Evolutionary conservation across 1,140 invertebrate species (phyloP).

Genomic region (Leptinotarsa texana): DNA sequence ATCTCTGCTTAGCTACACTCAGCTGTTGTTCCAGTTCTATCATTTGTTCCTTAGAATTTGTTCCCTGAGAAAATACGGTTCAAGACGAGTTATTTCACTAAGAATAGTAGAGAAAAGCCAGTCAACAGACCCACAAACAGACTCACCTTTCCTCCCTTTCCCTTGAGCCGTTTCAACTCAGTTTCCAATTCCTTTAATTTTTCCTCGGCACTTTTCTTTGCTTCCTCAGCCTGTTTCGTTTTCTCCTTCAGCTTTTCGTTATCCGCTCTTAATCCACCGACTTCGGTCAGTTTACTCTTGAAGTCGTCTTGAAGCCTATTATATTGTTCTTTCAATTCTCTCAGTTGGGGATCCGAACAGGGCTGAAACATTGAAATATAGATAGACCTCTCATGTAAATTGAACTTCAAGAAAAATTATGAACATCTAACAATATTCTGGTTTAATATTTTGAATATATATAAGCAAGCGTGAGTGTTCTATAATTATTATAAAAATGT

Average conservation of each 20-base stretch:
- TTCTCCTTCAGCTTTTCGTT: slow-evolving; percentile 59
- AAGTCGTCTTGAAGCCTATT: slow-evolving; percentile 62
- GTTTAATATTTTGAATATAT: no score
- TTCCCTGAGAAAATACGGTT: slow-evolving; percentile 30
- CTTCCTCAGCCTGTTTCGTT: slow-evolving; percentile 58
- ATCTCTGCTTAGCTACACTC: slow-evolving; percentile 65
- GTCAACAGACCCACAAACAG: background rate
- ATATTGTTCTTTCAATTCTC: slow-evolving; percentile 61
- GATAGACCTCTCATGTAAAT: no score
- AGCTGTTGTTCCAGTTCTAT: slow-evolving; percentile 69
- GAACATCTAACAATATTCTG: no score
- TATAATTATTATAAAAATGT: no score
- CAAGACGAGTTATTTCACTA: no score
- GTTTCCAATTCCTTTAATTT: slow-evolving; percentile 60
- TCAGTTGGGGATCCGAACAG: slow-evolving; percentile 48
- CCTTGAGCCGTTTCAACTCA: slow-evolving; percentile 56
- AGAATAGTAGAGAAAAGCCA: no score
- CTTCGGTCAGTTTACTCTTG: slow-evolving; percentile 62
- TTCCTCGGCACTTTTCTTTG: slow-evolving; percentile 59
- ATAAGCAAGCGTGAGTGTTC: no score
- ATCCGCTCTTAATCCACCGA: slow-evolving; percentile 59
- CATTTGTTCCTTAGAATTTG: slow-evolving; percentile 64
- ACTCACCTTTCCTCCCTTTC: slow-evolving; percentile 33
- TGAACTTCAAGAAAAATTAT: no score
- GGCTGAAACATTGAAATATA: background rate